Percentiles rank a stretch among this genome's conserved stretches.
These are phyloP conservation scores for Vannuccia rotundouncinata DNA, from an alignment of 2,888 invertebrate genomes.

Conservation along the genomic window DNA sequence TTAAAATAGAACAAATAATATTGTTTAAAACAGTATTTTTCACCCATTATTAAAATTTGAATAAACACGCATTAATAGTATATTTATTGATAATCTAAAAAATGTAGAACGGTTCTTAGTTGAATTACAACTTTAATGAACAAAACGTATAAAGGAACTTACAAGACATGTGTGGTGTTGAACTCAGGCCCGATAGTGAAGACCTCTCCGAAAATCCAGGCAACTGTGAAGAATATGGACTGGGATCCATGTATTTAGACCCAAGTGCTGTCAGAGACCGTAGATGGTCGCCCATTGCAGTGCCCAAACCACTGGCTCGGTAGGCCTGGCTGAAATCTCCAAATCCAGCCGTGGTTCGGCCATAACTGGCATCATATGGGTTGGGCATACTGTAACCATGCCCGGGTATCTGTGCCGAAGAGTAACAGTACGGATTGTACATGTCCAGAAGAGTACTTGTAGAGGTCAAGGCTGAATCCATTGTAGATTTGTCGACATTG, in stretches of 20 bases:
- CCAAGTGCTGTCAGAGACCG: constrained; percentile 33
- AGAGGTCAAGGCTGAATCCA: not conserved
- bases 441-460: not conserved
- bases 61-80: no score
- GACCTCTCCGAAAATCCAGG: not conserved
- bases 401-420: not conserved
- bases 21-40: no score
- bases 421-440: constrained; percentile 10
- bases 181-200: not conserved
- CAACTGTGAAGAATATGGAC: constrained; percentile 21
- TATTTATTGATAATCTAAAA: no score
- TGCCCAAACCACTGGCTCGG: constrained; percentile 27
- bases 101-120: not conserved
- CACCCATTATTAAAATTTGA: no score
- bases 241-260: constrained; percentile 34
- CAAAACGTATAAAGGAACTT: not conserved
- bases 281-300: constrained; percentile 32
- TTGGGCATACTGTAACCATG: not conserved
- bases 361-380: constrained; percentile 24
- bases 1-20: no score
- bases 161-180: not conserved
- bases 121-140: no score
- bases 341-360: constrained; percentile 11
- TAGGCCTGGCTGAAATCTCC: constrained; percentile 12
- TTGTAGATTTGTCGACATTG: not conserved